Percentiles rank a stretch among this genome's conserved stretches.
These are phyloP conservation scores for Calidris pugnax DNA, from an alignment of 2,113 vertebrate genomes.

Conservation along the genomic window DNA sequence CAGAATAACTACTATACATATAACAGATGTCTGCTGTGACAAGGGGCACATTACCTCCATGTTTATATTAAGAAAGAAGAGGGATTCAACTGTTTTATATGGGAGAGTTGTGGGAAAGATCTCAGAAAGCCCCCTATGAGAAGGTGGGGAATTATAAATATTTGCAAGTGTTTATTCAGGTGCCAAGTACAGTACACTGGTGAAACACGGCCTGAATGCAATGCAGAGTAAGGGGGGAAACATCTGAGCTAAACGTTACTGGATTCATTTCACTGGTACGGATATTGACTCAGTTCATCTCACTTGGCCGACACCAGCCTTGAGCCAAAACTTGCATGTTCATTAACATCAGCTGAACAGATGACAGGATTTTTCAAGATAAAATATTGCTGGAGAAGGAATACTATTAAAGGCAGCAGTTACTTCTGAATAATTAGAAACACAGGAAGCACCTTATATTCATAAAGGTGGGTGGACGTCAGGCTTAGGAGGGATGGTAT, in stretches of 20 bases:
- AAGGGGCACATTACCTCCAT: conserved; percentile 76
- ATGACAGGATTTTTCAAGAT: conserved; percentile 35
- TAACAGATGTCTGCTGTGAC: conserved; percentile 77
- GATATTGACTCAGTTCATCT: conserved; percentile 59
- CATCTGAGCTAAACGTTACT: conserved; percentile 38
- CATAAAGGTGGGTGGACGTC: conserved; percentile 18
- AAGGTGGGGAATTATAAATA: conserved; percentile 70
- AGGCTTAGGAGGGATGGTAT: background rate
- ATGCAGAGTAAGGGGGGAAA: background rate
- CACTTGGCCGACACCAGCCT: conserved; percentile 27
- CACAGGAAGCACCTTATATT: conserved; percentile 47
- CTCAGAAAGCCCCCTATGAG: conserved; percentile 45
- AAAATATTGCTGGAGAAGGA: conserved; percentile 38
- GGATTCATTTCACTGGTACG: conserved; percentile 55
- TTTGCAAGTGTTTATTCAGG: conserved; percentile 75
- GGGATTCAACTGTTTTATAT: conserved; percentile 59
- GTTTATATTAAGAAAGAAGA: conserved; percentile 72
- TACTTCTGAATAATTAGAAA: conserved; percentile 60
- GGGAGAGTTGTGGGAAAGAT: conserved; percentile 53
- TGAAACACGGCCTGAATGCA: background rate
- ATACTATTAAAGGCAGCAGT: conserved; percentile 9
- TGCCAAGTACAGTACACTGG: conserved; percentile 63
- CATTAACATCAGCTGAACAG: conserved; percentile 38
- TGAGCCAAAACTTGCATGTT: conserved; percentile 41
- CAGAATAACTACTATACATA: conserved; percentile 51